Evolutionary conservation across 1,140 invertebrate species (phyloP), one percentile per base, ranked within the genome.

Genomic region (Hyles vespertilio): DNA sequence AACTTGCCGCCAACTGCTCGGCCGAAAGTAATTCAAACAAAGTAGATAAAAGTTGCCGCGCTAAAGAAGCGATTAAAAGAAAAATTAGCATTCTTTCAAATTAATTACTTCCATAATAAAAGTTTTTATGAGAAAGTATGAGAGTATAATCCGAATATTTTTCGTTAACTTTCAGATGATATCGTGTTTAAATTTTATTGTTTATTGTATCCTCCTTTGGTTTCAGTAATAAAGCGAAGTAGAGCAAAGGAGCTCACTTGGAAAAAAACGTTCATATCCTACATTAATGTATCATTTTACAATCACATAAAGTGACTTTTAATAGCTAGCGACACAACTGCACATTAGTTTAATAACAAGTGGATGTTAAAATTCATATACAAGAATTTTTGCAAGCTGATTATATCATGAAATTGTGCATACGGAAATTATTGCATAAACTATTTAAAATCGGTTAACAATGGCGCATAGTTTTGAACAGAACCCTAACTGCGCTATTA

Each of bases 71-170:
- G 81, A 86, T 80, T 86, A 86, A 84, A 84, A 81, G 83, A 83
- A 84, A 86, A 86, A 86, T 84, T 86, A 78, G 78, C 83, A 86
- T 86, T 84, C 81, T 84, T 86, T 74, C 68, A 79, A 85, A 85
- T 85, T 85, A 85, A 85, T 85, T 85, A 83, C 80, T 80, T 72
- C 70, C 72, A 77, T 80, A 85, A 80, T 77, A 79, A 83, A 77
- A 83, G 74, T 80, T 83, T 79, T 79, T 79, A 77, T 73, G 68
- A 64, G 67, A 72, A 70, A 73, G 61, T 75, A 66, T 73, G 63
- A 67, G 63, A 68, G 63, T 69, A 68, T 74, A 72, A 74, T 77
- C 72, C 59, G 60, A 70, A 74, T 67, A 78, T 74, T 77, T 74
- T 69, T 69, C 43, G 63, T 55, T 43, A 65, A 69, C 59, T 63